A percentile compares a stretch with the other conserved stretches of the same genome.
Conservation (phyloP, 2,888 invertebrate genomes). For the Pollenia angustigena region DNA sequence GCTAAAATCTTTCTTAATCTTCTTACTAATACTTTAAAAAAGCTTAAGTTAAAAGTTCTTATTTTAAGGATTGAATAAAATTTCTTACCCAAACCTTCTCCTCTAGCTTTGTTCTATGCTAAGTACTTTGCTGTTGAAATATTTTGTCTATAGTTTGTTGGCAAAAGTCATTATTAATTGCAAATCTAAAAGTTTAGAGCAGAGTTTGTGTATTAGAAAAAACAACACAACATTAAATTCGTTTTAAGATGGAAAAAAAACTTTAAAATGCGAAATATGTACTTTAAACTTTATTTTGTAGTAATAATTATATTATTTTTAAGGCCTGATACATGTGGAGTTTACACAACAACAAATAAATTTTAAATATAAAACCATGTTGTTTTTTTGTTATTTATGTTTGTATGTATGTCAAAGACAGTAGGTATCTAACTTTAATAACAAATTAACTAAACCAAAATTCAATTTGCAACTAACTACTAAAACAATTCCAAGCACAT, state of each 20-base stretch:
- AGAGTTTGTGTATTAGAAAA: slow-evolving; percentile 32
- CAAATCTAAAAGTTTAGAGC: slow-evolving; percentile 50
- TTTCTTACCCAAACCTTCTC: no score
- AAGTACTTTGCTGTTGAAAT: background rate
- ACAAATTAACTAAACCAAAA: no score
- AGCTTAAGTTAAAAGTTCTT: no score
- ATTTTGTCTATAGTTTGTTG: background rate
- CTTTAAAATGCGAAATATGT: background rate
- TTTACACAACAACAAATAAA: background rate
- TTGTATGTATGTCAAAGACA: background rate
- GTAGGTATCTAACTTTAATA: background rate
- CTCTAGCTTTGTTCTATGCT: background rate
- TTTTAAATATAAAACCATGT: slow-evolving; percentile 10
- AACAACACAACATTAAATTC: slow-evolving; percentile 2
- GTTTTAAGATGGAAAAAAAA: background rate
- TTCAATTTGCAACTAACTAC: no score
- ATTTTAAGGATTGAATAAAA: no score
- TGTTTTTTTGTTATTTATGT: background rate
- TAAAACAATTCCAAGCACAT: no score
- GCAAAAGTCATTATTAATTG: slow-evolving; percentile 56
- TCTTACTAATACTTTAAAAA: no score
- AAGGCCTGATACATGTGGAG: slow-evolving; percentile 13
- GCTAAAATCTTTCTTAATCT: no score
- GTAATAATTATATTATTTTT: slow-evolving; percentile 32
- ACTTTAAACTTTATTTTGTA: background rate